These are phyloP conservation scores for Drosophila kurseongensis DNA, from an alignment of 1,140 invertebrate species.

Conservation along the genomic window DNA sequence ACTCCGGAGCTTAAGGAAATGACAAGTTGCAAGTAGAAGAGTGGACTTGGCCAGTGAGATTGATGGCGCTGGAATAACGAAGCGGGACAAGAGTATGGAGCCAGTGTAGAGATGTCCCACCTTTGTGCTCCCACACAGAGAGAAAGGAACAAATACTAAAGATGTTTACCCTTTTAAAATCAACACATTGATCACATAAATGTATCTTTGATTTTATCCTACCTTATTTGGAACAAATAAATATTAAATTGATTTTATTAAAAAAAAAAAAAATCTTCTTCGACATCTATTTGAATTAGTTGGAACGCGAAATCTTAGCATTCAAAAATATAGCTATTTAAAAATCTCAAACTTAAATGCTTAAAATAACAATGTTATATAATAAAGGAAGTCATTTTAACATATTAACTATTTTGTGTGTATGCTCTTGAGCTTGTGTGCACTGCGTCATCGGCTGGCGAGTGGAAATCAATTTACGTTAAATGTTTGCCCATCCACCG, in stretches of 20 bases:
- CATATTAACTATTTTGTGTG: slow-evolving; percentile 7
- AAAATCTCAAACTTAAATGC: too few species aligned
- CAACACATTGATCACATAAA: too few species aligned
- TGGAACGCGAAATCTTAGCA: too few species aligned
- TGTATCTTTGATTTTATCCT: too few species aligned
- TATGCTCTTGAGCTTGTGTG: slow-evolving; percentile 20
- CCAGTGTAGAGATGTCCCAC: slow-evolving; percentile 14
- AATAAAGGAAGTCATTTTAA: neutral
- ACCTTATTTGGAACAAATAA: too few species aligned
- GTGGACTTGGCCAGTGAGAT: slow-evolving; percentile 44
- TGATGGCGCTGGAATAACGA: slow-evolving; percentile 42
- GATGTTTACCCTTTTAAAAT: neutral
- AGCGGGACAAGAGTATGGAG: neutral
- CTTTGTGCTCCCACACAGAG: slow-evolving; percentile 1
- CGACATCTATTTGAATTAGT: too few species aligned
- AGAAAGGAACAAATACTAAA: neutral
- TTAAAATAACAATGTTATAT: too few species aligned
- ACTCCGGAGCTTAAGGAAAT: slow-evolving; percentile 54
- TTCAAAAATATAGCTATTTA: too few species aligned
- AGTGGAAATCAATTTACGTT: slow-evolving; percentile 73
- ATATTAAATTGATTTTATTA: too few species aligned
- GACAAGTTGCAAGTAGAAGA: slow-evolving; percentile 54
- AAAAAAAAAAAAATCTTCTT: too few species aligned
- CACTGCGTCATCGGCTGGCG: slow-evolving; percentile 42
- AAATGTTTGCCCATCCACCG: slow-evolving; percentile 60